A percentile compares a stretch with the other conserved stretches of the same genome.
Evolutionary conservation across 2,888 invertebrate species (phyloP).

Genomic region (Lydus trimaculatus): DNA sequence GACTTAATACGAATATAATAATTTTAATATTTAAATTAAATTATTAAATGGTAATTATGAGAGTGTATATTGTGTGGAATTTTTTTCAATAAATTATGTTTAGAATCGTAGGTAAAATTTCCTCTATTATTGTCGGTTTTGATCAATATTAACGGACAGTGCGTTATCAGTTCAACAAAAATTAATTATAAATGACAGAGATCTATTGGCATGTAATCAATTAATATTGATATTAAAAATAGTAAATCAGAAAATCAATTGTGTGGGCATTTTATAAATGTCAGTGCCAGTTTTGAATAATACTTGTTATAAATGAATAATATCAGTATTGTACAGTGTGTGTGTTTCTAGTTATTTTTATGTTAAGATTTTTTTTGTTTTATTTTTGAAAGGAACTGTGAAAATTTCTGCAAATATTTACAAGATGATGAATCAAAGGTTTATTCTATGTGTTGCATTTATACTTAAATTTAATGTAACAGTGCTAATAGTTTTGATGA

Average conservation of each 20-base stretch:
- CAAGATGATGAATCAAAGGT: background rate
- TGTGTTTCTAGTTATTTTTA: background rate
- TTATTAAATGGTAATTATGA: background rate
- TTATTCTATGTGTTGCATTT: background rate
- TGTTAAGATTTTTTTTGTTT: background rate
- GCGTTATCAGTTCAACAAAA: background rate
- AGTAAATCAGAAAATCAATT: background rate
- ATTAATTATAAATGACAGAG: background rate
- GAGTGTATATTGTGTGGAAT: background rate
- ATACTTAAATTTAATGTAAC: background rate
- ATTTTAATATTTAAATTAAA: background rate
- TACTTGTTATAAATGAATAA: background rate
- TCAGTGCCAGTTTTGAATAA: background rate
- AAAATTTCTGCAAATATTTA: slow-evolving; percentile 5
- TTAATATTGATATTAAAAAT: background rate
- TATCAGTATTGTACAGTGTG: background rate
- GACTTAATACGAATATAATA: background rate
- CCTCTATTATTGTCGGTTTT: background rate
- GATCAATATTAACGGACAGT: background rate
- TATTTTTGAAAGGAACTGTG: background rate
- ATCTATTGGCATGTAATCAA: background rate
- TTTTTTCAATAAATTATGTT: background rate
- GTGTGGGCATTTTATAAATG: slow-evolving; percentile 1
- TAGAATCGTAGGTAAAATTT: background rate
- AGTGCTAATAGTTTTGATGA: background rate